Evolutionary conservation across 2,888 invertebrate species (phyloP).

Genomic region (Tenthredo livida): DNA sequence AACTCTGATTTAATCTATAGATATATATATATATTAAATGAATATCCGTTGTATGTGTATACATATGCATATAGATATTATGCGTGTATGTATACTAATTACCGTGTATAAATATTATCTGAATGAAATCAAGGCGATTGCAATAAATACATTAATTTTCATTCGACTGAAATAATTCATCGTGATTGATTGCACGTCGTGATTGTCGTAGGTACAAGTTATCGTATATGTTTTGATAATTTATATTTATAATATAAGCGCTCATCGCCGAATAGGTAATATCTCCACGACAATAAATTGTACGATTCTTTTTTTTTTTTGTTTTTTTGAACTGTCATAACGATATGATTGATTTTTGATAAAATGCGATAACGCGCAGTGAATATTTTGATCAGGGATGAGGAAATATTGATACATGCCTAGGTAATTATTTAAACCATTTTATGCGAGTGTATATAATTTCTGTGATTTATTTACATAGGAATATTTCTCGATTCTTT

Average conservation of each 20-base stretch:
- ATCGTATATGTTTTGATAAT: background rate
- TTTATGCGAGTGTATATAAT: background rate
- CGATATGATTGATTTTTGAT: background rate
- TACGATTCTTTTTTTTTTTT: too few relatives aligned
- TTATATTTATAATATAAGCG: background rate
- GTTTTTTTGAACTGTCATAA: conserved; percentile 11
- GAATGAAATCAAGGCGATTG: background rate
- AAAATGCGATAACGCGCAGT: background rate
- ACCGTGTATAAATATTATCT: background rate
- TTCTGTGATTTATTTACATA: conserved; percentile 30
- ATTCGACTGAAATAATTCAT: background rate
- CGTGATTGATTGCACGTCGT: background rate
- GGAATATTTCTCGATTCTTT: background rate
- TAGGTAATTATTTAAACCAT: background rate
- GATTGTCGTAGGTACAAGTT: background rate
- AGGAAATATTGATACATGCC: background rate
- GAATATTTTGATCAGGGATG: background rate
- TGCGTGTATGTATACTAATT: background rate
- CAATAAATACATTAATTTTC: background rate
- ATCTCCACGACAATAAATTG: background rate
- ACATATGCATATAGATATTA: too few relatives aligned
- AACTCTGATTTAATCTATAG: background rate
- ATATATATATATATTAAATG: background rate
- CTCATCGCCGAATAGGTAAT: background rate
- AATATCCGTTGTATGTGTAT: too few relatives aligned